Conservation (phyloP, 92 coral and sea anemone genomes). For the Phenganax stokvisi region DNA sequence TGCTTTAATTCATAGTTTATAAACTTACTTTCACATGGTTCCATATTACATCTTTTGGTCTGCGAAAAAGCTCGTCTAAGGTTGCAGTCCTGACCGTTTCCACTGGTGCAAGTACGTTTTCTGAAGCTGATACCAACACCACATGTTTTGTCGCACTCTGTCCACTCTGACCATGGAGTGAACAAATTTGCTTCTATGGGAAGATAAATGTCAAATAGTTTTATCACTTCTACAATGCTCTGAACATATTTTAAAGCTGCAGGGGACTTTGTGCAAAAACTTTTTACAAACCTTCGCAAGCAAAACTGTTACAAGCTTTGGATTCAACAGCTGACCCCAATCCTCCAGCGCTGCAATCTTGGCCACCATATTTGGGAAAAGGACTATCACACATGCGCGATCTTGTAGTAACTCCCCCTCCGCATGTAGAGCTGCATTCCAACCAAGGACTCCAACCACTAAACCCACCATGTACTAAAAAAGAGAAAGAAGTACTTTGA, state of each 20-base stretch:
- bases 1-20: background rate
- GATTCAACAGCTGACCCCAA: constrained; percentile 81
- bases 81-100: constrained; percentile 82
- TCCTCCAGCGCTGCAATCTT: constrained; percentile 60
- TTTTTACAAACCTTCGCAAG: constrained; percentile 67
- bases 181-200: constrained; percentile 70
- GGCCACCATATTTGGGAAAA: constrained; percentile 60
- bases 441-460: constrained; percentile 81
- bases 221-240: too few species aligned
- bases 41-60: constrained; percentile 67
- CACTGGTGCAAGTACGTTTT: constrained; percentile 69
- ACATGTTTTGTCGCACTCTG: constrained; percentile 74
- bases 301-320: constrained; percentile 71
- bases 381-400: constrained; percentile 70
- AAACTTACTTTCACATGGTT: constrained; percentile 83
- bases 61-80: constrained; percentile 71
- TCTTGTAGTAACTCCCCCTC: constrained; percentile 94
- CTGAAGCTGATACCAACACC: constrained; percentile 83
- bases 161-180: constrained; percentile 86
- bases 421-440: constrained; percentile 75
- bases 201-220: background rate
- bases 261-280: background rate
- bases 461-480: constrained; percentile 65
- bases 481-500: constrained; percentile 22
- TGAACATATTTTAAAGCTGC: background rate